phyloP scores from a whole-genome alignment of 2,888 invertebrate genomes.

The Callyntrura sp. region DNA sequence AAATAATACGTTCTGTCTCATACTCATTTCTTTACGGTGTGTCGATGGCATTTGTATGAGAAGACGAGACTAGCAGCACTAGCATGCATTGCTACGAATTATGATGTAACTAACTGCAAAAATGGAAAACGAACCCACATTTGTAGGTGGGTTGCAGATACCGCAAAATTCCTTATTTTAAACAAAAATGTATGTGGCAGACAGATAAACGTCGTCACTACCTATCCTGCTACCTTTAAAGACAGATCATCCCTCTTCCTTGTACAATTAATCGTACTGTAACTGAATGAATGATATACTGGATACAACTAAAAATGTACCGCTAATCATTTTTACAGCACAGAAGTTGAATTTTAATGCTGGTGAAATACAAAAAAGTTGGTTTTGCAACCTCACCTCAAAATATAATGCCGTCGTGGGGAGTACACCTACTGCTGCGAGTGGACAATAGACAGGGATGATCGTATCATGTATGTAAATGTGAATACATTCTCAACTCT shows the following conservation, averaged over 20 bases:
- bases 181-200: not conserved
- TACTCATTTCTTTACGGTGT: slow-evolving; percentile 31
- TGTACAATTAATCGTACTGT: not conserved
- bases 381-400: slow-evolving; percentile 6
- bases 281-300: slow-evolving; percentile 30
- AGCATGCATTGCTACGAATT: slow-evolving; percentile 7
- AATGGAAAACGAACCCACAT: slow-evolving; percentile 54
- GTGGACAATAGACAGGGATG: slow-evolving; percentile 15
- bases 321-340: slow-evolving; percentile 27
- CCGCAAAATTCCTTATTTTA: slow-evolving; percentile 26
- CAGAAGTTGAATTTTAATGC: not conserved
- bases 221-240: not conserved
- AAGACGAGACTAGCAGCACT: too few relatives aligned
- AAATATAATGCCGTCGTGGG: slow-evolving; percentile 6
- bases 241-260: slow-evolving; percentile 5
- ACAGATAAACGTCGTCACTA: not conserved
- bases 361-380: slow-evolving; percentile 4
- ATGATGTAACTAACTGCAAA: slow-evolving; percentile 64
- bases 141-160: slow-evolving; percentile 19
- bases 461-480: not conserved
- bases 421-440: slow-evolving; percentile 15
- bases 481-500: not conserved
- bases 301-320: slow-evolving; percentile 47
- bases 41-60: slow-evolving; percentile 6
- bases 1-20: slow-evolving; percentile 38